Base-by-base conservation (phyloP, 1,140 invertebrate genomes). In the Protaetia brevitarsis region DNA sequence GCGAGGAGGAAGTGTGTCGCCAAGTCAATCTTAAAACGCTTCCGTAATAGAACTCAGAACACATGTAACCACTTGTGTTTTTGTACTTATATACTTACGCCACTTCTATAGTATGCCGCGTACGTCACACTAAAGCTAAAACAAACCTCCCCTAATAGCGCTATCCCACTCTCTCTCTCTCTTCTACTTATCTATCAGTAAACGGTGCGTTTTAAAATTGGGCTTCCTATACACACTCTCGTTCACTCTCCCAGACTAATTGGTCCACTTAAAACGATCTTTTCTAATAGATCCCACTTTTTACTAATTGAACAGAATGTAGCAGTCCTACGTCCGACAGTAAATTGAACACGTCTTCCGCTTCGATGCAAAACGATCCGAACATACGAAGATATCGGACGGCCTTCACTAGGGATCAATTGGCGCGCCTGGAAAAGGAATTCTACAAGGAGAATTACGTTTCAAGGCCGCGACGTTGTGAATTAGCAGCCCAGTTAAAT, bases 401-500 rank as follows among this genome's bases (percentile, higher is more conserved):
- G 0, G 97, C 97, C 0, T 99, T 99, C 81, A 97, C 95, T 0
- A 84, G 96, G 26, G 97, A 99, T 75, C 98, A 99, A 79, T 81
- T 99, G 16, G 86, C 85, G 0, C 83, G 94, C 34, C 80, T 99
- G n/a, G 98, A 99, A 79, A 95, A 96, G 73, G 97, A 99, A 78
- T 99, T 99, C 78, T 86, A 88, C 74, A 91, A 94, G 73, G 98
- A 99, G 81, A 99, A 98, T 79, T 99, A 99, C 78, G 96, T 99
- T 0, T 97, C 94, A 0, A 82, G 97, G 56, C 96, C 96, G 0
- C 85, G 94, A 66, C 82, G 98, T 66, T 96, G 95, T 77, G 97
- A 99, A 79, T 79, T 99, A n/a, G 97, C 98, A 0, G 86, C 92
- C 2, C 90, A 96, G 71, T 83, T 99, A 11, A 90, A 93, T 69